Evolutionary conservation across 2,797 vertebrate species (phyloP).

Genomic region (Novumbra hubbsi): DNA sequence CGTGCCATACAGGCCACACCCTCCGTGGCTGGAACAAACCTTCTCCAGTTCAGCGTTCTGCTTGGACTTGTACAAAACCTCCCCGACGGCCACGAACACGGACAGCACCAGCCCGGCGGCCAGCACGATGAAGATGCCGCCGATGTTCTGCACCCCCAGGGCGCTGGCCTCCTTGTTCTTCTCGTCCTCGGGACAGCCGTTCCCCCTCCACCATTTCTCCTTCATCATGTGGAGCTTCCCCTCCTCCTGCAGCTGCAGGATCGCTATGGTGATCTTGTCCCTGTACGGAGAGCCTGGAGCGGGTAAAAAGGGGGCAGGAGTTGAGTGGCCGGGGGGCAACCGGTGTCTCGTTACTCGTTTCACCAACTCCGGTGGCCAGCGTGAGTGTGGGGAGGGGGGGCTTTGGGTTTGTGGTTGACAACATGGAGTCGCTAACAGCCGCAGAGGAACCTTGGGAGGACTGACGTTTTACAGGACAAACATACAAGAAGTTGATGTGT

Average conservation of each 20-base stretch:
- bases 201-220: conserved; percentile 88
- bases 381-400: too few species aligned
- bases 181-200: conserved; percentile 91
- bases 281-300: conserved; percentile 90
- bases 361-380: too few species aligned
- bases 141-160: conserved; percentile 96
- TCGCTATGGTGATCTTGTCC: conserved; percentile 98
- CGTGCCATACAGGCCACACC: too few species aligned
- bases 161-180: conserved; percentile 98
- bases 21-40: conserved; percentile 59
- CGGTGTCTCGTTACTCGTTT: too few species aligned
- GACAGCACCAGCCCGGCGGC: conserved; percentile 96
- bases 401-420: too few species aligned
- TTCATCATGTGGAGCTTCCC: conserved; percentile 89
- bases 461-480: too few species aligned
- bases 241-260: conserved; percentile 96
- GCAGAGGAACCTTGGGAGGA: too few species aligned
- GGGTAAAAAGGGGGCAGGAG: conserved; percentile 12
- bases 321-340: too few species aligned
- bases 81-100: conserved; percentile 95
- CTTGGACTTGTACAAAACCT: conserved; percentile 97
- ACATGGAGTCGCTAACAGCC: too few species aligned
- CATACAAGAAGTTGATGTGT: too few species aligned
- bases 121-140: conserved; percentile 97
- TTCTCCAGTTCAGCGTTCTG: conserved; percentile 97